Evolutionary conservation across 1,140 invertebrate species (phyloP).

Genomic region (Pinna nobilis): DNA sequence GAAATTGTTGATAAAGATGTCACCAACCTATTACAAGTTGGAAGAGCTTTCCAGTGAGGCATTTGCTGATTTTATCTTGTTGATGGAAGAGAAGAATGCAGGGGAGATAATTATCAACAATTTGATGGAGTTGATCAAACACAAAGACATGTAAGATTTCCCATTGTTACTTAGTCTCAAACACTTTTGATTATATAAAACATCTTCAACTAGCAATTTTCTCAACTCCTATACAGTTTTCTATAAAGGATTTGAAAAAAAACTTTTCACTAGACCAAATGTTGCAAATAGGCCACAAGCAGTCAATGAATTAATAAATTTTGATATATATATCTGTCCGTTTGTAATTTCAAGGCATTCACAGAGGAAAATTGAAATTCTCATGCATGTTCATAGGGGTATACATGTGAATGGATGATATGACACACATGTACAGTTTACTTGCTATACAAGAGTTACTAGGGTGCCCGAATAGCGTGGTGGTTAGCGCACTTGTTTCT

Average conservation of each 20-base stretch:
- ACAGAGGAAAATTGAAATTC: no score
- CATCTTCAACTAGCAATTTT: background rate
- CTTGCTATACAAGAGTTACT: background rate
- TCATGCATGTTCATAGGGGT: background rate
- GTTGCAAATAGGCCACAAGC: no score
- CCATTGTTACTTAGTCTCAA: background rate
- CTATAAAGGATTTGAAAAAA: background rate
- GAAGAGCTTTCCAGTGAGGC: constrained; percentile 75
- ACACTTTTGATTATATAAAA: background rate
- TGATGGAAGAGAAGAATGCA: constrained; percentile 70
- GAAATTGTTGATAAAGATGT: constrained; percentile 65
- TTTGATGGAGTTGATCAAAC: constrained; percentile 69
- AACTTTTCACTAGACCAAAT: background rate
- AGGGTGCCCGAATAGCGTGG: background rate
- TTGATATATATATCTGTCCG: no score
- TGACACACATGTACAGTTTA: background rate
- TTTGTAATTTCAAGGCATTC: no score
- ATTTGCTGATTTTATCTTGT: constrained; percentile 72
- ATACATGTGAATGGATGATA: background rate
- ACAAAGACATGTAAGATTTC: constrained; percentile 61
- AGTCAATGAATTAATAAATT: background rate
- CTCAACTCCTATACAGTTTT: background rate
- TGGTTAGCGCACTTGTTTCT: no score
- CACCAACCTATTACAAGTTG: constrained; percentile 71
- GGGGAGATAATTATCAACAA: constrained; percentile 74